Evolutionary conservation across 2,888 invertebrate species (phyloP), one percentile per base, ranked within the genome.

Genomic region (Arge pagana): DNA sequence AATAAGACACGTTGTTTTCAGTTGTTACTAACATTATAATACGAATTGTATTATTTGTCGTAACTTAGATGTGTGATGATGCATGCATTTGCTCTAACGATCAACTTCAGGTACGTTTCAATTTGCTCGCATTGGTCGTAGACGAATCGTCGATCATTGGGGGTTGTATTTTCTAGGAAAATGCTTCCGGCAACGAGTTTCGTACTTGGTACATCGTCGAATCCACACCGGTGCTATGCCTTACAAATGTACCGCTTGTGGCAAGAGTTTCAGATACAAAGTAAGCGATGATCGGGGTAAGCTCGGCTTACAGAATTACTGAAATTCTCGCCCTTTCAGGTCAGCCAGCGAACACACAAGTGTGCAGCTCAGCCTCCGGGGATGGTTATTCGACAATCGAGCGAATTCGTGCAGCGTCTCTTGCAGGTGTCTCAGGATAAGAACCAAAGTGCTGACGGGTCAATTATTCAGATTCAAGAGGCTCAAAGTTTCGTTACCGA

Each of bases 221-320:
- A 92, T 91, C 61, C 91, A 92, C 64, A 89, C 91, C 1, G 92
- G 91, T 24, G 90, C 84, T 0, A 89, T 91, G 90, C 92, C 92
- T 0, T 92, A 92, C 68, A 88, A 87, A 74, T 92, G 92, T 67
- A 85, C 87, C 35, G 83, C 85, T 5, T 93, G 92, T 70, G 83
- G 88, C 48, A 90, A 89, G 79, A 87, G 82, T 67, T 92, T 92
- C 71, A 83, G 92, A 53, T 92, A 92, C 65, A 92, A 92, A 82
- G 86, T 86, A 70, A 60, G 55, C n/a, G n/a, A n/a, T n/a, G n/a
- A n/a, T n/a, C n/a, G n/a, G n/a, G n/a, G n/a, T n/a, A n/a, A n/a
- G n/a, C n/a, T n/a, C n/a, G n/a, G n/a, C n/a, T n/a, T n/a, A n/a
- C n/a, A n/a, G n/a, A n/a, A n/a, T n/a, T n/a, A n/a, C n/a, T n/a